These are phyloP conservation scores for Lochmaea crataegi DNA, from an alignment of 2,888 invertebrate genomes.

Conservation along the genomic window DNA sequence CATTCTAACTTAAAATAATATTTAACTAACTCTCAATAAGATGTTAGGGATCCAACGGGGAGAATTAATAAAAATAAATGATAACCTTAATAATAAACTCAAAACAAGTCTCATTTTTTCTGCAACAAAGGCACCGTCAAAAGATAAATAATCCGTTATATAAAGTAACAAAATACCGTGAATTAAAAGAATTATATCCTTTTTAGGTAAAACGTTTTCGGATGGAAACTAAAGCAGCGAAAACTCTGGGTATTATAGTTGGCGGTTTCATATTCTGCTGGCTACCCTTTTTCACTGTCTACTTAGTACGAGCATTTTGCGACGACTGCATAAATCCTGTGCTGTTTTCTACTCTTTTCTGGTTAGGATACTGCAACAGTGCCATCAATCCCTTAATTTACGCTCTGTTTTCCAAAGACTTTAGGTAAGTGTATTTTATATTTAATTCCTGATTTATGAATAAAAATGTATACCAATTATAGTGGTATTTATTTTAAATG, in stretches of 20 bases:
- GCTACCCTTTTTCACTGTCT: slow-evolving; percentile 97
- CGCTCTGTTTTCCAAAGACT: slow-evolving; percentile 94
- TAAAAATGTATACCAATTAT: no score
- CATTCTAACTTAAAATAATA: no score
- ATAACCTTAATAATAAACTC: no score
- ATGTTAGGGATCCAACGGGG: no score
- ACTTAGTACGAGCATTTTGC: slow-evolving; percentile 90
- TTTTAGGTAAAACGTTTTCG: slow-evolving; percentile 82
- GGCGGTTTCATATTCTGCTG: slow-evolving; percentile 97
- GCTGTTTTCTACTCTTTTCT: slow-evolving; percentile 92
- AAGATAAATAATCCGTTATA: no score
- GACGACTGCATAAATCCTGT: slow-evolving; percentile 85
- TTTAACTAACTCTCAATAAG: no score
- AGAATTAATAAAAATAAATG: no score
- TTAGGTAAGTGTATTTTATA: slow-evolving; percentile 70
- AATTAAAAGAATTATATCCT: not conserved
- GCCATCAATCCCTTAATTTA: slow-evolving; percentile 96
- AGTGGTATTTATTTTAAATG: no score
- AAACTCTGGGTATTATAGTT: slow-evolving; percentile 96
- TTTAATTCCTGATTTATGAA: no score
- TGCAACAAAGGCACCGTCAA: no score
- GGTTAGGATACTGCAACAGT: slow-evolving; percentile 98
- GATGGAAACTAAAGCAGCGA: slow-evolving; percentile 97
- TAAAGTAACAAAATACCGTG: no score
- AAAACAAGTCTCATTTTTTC: no score